Percentiles rank a stretch among this genome's conserved stretches.
These are phyloP conservation scores for Trichonephila clavata DNA, from an alignment of 1,140 invertebrate species.

Conservation along the genomic window DNA sequence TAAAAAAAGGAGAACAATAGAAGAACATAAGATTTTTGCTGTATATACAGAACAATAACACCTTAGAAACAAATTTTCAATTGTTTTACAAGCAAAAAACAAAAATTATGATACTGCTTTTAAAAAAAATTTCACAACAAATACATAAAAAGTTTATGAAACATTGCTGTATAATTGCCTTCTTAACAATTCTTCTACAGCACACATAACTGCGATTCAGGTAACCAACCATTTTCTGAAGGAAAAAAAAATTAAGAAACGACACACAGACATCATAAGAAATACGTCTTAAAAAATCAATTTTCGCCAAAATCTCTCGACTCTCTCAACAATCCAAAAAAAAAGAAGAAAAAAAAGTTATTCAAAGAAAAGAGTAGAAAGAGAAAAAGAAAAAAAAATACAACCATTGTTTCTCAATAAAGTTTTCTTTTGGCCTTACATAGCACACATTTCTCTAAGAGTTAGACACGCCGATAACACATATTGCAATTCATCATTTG, in stretches of 20 bases:
- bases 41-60: too few relatives aligned
- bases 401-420: slow-evolving; percentile 73
- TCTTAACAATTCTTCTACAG: slow-evolving; percentile 8
- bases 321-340: slow-evolving; percentile 20
- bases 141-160: background rate
- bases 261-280: background rate
- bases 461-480: slow-evolving; percentile 72
- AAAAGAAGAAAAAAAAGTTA: slow-evolving; percentile 54
- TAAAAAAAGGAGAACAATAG: too few relatives aligned
- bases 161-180: background rate
- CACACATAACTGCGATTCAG: background rate
- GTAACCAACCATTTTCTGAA: background rate
- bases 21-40: too few relatives aligned
- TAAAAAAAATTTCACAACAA: too few relatives aligned
- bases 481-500: slow-evolving; percentile 75
- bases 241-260: too few relatives aligned
- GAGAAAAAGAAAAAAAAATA: slow-evolving; percentile 35
- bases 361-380: background rate
- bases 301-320: slow-evolving; percentile 63
- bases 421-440: slow-evolving; percentile 56
- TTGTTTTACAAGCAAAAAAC: too few relatives aligned
- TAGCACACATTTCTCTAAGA: slow-evolving; percentile 55
- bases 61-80: too few relatives aligned
- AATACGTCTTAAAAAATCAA: slow-evolving; percentile 69
- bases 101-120: too few relatives aligned